Evolutionary conservation across 2,888 invertebrate genomes (phyloP), one percentile per base, ranked within the genome.

Genomic region (Danaus chrysippus): DNA sequence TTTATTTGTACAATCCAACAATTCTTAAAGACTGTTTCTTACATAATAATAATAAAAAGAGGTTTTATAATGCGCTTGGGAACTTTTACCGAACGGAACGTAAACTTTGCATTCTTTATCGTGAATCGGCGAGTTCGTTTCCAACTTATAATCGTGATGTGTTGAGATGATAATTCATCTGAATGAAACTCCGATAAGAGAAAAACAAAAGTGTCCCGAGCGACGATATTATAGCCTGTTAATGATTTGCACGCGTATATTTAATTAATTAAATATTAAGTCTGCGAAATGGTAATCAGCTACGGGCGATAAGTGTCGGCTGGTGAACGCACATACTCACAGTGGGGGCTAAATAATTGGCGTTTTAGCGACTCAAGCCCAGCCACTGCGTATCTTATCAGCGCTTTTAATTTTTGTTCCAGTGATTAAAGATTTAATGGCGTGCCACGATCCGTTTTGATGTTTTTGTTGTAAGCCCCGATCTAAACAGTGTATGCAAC

Each of bases 261-360:
- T 78, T 79, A 78, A 79, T 81, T 81, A 79, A 82, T 82, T 81
- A 79, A 76, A 75, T 77, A 76, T 74, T 73, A 77, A 76, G 74
- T 62, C 70, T 71, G 76, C 76, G 69, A 71, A 75, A 74, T 73
- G 73, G 68, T 75, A 79, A 81, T 77, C 74, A 71, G 64, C 62
- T 57, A 54, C 54, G 59, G 49, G 17, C 17, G 71, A 73, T 72
- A 71, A 71, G 62, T 62, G 61, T 13, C 56, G 53, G 43, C 43
- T 23, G 23, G 13, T 44, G 54, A 54, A 52, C 43, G 19, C 42
- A 42, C 23, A 54, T 52, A 54, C 59, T 49, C 49, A 17, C 49
- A 17, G 49, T 17, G 49, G 49, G 49, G 17, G 49, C 49, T 49
- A 17, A 49, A 49, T 49, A 49, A 49, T 49, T 49, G 49, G 49